phyloP scores from a whole-genome alignment of 2,888 invertebrate genomes.

The Drosophila algonquin region DNA sequence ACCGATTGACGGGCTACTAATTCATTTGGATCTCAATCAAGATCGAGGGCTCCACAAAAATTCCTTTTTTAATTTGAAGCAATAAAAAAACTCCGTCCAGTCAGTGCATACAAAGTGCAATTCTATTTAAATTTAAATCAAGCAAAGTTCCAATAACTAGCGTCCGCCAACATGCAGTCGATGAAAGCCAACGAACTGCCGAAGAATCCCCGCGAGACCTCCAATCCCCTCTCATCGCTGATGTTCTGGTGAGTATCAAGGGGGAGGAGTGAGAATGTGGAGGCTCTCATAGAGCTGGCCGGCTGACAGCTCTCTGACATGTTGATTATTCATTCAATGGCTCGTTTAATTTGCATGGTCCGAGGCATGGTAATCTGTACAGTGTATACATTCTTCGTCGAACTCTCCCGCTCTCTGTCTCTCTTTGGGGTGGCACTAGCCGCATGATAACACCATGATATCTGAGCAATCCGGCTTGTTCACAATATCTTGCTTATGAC shows the following conservation, averaged over 20 bases:
- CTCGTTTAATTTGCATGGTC: conserved; percentile 58
- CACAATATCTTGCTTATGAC: neutral
- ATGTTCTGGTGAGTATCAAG: conserved; percentile 85
- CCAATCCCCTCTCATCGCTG: conserved; percentile 87
- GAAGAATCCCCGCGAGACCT: conserved; percentile 85
- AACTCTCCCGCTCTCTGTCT: neutral
- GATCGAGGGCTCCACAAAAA: conserved; percentile 15
- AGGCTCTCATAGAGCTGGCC: neutral
- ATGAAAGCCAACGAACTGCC: conserved; percentile 83
- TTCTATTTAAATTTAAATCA: conserved; percentile 22
- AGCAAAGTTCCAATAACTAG: conserved; percentile 4
- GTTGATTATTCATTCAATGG: conserved; percentile 64
- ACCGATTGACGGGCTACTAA: conserved; percentile 53
- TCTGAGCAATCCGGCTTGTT: too few relatives aligned
- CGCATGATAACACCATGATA: neutral
- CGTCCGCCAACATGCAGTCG: conserved; percentile 78
- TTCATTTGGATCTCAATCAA: conserved; percentile 36
- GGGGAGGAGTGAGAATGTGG: neutral
- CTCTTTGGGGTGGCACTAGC: neutral
- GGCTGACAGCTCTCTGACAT: conserved; percentile 40
- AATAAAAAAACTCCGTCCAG: neutral
- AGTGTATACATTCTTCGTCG: neutral
- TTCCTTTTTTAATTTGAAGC: conserved; percentile 37
- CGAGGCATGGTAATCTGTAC: conserved; percentile 28
- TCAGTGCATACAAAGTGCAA: conserved; percentile 16